phyloP scores from a whole-genome alignment of 2,113 vertebrate genomes.

The Hippoglossus stenolepis region DNA sequence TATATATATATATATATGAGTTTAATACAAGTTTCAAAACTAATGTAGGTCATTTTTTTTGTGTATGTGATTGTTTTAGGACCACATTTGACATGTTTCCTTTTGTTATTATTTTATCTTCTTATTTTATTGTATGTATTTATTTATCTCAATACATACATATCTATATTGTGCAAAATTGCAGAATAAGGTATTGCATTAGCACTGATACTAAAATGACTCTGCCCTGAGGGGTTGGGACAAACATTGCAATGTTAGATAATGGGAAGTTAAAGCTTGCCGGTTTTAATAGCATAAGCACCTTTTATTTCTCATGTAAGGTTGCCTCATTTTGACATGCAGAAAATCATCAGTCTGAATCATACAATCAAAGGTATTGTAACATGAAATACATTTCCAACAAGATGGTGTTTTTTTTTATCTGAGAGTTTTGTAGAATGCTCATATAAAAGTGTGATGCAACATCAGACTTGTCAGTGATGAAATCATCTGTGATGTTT shows the following conservation, averaged over 20 bases:
- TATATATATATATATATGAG: too few relatives aligned
- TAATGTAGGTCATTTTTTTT: not conserved
- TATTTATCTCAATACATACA: not conserved
- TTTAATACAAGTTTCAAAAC: too few relatives aligned
- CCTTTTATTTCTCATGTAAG: too few relatives aligned
- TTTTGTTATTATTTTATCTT: too few relatives aligned
- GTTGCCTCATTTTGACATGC: too few relatives aligned
- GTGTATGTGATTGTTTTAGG: not conserved
- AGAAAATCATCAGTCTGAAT: not conserved
- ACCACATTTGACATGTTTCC: too few relatives aligned
- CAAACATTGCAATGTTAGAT: not conserved
- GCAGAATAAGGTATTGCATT: not conserved
- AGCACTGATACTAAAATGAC: not conserved
- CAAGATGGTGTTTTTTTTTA: not conserved
- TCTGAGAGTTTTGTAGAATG: conserved; percentile 9
- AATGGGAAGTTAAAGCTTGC: not conserved
- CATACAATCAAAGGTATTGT: not conserved
- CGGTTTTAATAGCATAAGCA: too few relatives aligned
- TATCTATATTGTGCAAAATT: not conserved
- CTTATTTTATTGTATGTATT: too few relatives aligned
- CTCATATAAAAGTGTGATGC: conserved; percentile 6
- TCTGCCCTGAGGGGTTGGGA: not conserved
- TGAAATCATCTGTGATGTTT: not conserved
- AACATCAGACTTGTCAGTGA: too few relatives aligned
- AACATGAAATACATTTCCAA: not conserved